These are phyloP conservation scores for Lepidurus apus DNA, from an alignment of 1,140 invertebrate genomes.

Conservation along the genomic window DNA sequence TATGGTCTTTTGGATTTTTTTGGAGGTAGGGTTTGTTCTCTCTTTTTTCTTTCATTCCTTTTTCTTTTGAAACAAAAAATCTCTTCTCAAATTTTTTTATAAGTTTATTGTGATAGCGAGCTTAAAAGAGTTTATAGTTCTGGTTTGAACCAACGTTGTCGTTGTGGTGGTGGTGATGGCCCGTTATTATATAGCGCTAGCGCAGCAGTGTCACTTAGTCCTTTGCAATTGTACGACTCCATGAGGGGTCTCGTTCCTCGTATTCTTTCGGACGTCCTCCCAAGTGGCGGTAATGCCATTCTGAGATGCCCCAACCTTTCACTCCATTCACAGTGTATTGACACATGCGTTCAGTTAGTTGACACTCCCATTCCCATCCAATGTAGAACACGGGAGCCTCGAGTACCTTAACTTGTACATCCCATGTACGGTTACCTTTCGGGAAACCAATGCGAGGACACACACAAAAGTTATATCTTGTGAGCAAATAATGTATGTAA, in stretches of 20 bases:
- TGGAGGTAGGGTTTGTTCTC: too few species aligned
- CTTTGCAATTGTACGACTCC: conserved; percentile 38
- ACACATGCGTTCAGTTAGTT: conserved; percentile 60
- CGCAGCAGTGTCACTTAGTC: not conserved
- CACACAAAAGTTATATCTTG: not conserved
- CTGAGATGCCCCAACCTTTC: conserved; percentile 58
- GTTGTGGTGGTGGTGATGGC: not conserved
- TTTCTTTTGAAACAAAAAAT: too few species aligned
- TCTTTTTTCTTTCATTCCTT: too few species aligned
- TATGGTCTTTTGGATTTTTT: not conserved
- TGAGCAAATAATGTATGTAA: too few species aligned
- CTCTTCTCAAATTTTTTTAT: too few species aligned
- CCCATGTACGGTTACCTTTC: conserved; percentile 15
- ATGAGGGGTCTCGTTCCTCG: conserved; percentile 47
- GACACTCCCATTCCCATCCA: conserved; percentile 59
- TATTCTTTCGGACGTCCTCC: conserved; percentile 45
- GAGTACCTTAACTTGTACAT: conserved; percentile 52
- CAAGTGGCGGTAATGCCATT: conserved; percentile 60
- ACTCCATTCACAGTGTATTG: conserved; percentile 57
- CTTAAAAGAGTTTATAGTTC: too few species aligned
- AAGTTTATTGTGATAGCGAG: too few species aligned
- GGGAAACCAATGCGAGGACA: not conserved
- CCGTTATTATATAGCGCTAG: not conserved
- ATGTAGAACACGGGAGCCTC: conserved; percentile 59
- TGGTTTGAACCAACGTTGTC: too few species aligned